Percentiles rank a stretch among this genome's conserved stretches.
Conservation (phyloP, 2,113 vertebrate genomes). For the Macquaria australasica region DNA sequence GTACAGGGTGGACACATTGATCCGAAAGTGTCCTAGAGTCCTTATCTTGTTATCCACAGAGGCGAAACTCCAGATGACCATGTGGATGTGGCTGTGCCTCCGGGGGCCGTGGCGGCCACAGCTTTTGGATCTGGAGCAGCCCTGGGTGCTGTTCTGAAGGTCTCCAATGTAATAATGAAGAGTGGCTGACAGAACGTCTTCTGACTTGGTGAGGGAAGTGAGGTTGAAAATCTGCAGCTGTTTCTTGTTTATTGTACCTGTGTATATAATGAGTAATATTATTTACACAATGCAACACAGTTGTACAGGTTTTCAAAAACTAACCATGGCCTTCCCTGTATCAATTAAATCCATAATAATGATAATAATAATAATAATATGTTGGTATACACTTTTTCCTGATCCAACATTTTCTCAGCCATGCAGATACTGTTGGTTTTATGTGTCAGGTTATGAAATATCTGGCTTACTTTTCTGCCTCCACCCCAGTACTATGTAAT, state of each 20-base stretch:
- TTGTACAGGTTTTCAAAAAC: not conserved
- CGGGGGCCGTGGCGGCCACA: conserved; percentile 73
- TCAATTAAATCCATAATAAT: not conserved
- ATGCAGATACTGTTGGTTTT: not conserved
- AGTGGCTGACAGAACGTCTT: conserved; percentile 92
- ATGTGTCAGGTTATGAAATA: not conserved
- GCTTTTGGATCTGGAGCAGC: conserved; percentile 72
- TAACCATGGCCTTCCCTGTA: too few relatives aligned
- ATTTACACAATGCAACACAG: conserved; percentile 23
- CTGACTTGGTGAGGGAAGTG: conserved; percentile 93
- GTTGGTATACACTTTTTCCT: not conserved
- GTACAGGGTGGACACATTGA: conserved; percentile 84
- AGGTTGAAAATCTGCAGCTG: conserved; percentile 92
- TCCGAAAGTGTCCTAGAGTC: conserved; percentile 85
- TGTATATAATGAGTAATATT: conserved; percentile 1
- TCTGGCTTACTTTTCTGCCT: not conserved
- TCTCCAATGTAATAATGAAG: conserved; percentile 91
- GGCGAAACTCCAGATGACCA: conserved; percentile 89
- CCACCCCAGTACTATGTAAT: not conserved
- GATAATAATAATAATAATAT: not conserved
- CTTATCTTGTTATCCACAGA: conserved; percentile 79
- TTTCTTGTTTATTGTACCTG: conserved; percentile 85
- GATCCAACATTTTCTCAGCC: not conserved
- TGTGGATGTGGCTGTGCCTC: conserved; percentile 83
- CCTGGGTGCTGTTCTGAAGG: conserved; percentile 75